Base-by-base conservation (phyloP, 64 coral and sea anemone genomes). In the Acropora tenuis region DNA sequence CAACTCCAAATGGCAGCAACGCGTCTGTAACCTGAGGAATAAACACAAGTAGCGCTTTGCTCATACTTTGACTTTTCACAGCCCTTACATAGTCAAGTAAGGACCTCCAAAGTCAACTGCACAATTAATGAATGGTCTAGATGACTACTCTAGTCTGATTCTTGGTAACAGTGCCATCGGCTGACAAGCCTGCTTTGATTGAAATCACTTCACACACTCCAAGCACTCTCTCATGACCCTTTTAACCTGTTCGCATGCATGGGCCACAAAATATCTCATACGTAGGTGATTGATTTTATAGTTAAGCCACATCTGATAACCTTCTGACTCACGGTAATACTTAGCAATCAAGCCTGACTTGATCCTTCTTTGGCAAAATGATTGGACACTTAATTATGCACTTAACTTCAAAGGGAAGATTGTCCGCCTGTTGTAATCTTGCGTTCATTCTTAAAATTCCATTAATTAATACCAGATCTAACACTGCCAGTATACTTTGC, bases 281-380 rank as follows among this genome's bases (percentile, higher is more conserved):
- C 84, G 76, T 4, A 95, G 73, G 46, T 95, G 85, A 76, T 95
- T 92, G 11, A 95, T 16, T 8, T 84, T 92, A 45, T 74, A 92
- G 55, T 95, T 95, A 0, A 92, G 72, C 19, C 94, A 77, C 85
- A 88, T 92, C 69, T 75, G 15, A 46, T 91, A 89, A 6, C 88
- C 93, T 86, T 90, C 89, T 2, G 1, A 41, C 68, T 95, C 94
- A 20, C 88, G 84, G 42, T 96, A 48, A 75, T 93, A 92, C 17
- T 74, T 80, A 3, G 87, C 87, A 43, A 96, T 90, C 65, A 94
- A 13, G 47, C 59, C 41, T 3, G 30, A 30, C 30, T 10, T 16
- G 18, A 93, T 86, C 69, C 46, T 58, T 74, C 66, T 96, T 96
- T 68, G 95, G 90, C 3, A 93, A 59, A 69, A 96, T 93, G 5